Evolutionary conservation across 2,797 vertebrate genomes (phyloP).

Genomic region (Todus mexicanus): DNA sequence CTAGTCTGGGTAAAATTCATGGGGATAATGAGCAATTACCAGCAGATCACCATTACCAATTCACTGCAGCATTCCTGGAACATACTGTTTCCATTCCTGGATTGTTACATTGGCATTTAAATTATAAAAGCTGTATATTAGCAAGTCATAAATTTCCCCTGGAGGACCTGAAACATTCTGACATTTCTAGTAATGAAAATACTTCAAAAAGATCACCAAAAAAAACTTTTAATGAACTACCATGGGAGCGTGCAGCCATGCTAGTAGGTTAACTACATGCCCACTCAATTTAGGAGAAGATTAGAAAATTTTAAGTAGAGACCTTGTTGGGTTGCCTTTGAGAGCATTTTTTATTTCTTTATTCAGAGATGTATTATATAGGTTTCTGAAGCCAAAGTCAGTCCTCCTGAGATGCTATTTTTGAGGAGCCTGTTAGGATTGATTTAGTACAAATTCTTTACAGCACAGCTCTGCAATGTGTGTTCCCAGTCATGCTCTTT

Average conservation of each 20-base stretch:
- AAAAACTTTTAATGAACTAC: not conserved
- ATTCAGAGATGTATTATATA: not conserved
- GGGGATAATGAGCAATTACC: slow-evolving; percentile 20
- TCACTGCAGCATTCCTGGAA: slow-evolving; percentile 14
- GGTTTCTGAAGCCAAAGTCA: not conserved
- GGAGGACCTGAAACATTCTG: slow-evolving; percentile 13
- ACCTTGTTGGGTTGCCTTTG: not conserved
- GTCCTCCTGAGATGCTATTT: not conserved
- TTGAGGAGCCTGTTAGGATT: not conserved
- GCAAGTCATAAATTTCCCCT: not conserved
- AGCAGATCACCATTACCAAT: slow-evolving; percentile 14
- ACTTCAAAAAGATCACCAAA: not conserved
- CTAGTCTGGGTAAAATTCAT: not conserved
- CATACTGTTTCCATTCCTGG: slow-evolving; percentile 22
- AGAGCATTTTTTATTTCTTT: not conserved
- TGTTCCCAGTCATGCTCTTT: not conserved
- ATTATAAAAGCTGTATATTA: slow-evolving; percentile 22
- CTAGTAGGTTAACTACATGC: not conserved
- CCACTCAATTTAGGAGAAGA: not conserved
- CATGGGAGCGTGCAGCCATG: not conserved
- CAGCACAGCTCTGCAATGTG: not conserved
- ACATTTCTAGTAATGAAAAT: slow-evolving; percentile 3
- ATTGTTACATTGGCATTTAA: slow-evolving; percentile 26
- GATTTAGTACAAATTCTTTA: not conserved
- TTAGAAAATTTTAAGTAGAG: not conserved